phyloP scores from a whole-genome alignment of 2,797 vertebrate genomes.

The Tachyglossus aculeatus region DNA sequence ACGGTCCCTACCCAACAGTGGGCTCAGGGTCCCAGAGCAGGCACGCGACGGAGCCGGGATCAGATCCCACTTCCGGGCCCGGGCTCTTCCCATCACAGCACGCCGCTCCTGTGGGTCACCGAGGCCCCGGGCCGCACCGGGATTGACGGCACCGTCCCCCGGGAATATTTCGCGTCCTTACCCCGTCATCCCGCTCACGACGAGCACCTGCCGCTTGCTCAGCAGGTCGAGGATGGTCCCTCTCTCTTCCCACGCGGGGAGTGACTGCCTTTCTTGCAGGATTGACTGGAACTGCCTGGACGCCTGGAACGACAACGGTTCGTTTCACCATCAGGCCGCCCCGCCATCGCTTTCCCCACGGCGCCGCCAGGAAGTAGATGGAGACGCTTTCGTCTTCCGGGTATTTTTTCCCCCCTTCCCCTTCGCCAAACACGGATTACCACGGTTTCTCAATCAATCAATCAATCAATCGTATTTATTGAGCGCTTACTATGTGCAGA shows the following conservation, averaged over 20 bases:
- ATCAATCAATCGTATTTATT: too few relatives aligned
- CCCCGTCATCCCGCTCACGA: constrained; percentile 98
- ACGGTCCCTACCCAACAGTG: too few relatives aligned
- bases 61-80: too few relatives aligned
- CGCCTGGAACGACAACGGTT: constrained; percentile 73
- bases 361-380: not conserved
- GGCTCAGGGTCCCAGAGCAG: too few relatives aligned
- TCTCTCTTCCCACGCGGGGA: constrained; percentile 91
- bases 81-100: too few relatives aligned
- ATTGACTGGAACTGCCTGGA: constrained; percentile 86
- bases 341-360: not conserved
- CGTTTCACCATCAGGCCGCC: not conserved
- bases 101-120: too few relatives aligned
- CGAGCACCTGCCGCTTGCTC: constrained; percentile 86
- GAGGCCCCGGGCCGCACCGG: not conserved
- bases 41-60: too few relatives aligned
- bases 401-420: too few relatives aligned
- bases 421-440: too few relatives aligned
- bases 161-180: constrained; percentile 64
- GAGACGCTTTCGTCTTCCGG: too few relatives aligned
- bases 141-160: not conserved
- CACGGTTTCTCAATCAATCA: too few relatives aligned
- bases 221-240: constrained; percentile 84
- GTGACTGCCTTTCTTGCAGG: constrained; percentile 89
- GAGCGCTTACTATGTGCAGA: too few relatives aligned